Percentiles rank a stretch among this genome's conserved stretches.
Conservation (phyloP, 2,113 vertebrate species). For the Mesoclemmys tuberculata region DNA sequence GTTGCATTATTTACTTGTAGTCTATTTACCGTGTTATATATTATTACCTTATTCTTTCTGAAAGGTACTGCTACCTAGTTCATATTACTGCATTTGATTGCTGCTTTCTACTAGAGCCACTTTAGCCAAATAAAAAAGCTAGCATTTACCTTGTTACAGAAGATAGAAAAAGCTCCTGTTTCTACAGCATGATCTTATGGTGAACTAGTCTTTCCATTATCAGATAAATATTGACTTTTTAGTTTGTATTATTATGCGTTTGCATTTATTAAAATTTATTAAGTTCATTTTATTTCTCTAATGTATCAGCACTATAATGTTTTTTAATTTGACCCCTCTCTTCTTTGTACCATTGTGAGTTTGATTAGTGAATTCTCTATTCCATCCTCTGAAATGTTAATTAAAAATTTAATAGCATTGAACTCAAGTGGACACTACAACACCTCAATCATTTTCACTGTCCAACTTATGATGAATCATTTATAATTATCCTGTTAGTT, state of each 20-base stretch:
- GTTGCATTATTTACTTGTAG: not conserved
- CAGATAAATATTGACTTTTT: not conserved
- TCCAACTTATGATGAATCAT: not conserved
- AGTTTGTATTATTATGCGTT: not conserved
- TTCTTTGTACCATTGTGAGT: rapidly evolving
- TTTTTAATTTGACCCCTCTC: not conserved
- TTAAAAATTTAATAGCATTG: not conserved
- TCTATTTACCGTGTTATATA: not conserved
- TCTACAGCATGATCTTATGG: not conserved
- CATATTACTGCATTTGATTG: not conserved
- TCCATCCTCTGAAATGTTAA: not conserved
- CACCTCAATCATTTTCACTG: not conserved
- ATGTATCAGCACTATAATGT: rapidly evolving
- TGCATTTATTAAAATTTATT: not conserved
- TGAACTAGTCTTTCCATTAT: not conserved
- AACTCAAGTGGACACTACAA: not conserved
- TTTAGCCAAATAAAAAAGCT: not conserved
- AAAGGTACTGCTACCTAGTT: not conserved
- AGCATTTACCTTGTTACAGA: not conserved
- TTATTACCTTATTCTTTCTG: constrained; percentile 18
- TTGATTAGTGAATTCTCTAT: not conserved
- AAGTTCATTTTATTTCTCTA: not conserved
- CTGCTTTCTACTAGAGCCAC: not conserved
- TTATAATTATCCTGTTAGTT: not conserved
- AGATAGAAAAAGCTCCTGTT: not conserved